Evolutionary conservation across 2,888 invertebrate genomes (phyloP).

Genomic region (Drosophila ustulata): DNA sequence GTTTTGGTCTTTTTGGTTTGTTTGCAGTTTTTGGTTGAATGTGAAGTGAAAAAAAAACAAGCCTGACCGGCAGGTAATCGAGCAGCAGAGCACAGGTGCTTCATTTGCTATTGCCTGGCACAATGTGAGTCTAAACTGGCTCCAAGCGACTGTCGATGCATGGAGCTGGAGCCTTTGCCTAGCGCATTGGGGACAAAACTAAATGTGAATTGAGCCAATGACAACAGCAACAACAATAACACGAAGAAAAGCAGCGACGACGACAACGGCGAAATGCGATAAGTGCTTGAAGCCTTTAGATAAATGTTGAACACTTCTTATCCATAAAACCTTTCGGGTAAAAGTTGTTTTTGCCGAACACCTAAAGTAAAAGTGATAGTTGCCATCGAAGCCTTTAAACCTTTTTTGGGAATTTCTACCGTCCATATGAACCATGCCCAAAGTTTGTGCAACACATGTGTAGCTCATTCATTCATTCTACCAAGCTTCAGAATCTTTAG

Average conservation of each 20-base stretch:
- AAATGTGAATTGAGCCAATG: slow-evolving; percentile 60
- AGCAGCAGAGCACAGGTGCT: slow-evolving; percentile 42
- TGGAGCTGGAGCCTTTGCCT: slow-evolving; percentile 30
- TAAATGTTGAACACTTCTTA: slow-evolving; percentile 64
- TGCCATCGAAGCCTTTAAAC: slow-evolving; percentile 41
- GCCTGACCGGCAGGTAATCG: slow-evolving; percentile 54
- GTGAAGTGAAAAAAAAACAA: slow-evolving; percentile 33
- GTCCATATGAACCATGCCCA: slow-evolving; percentile 8
- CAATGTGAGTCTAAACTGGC: slow-evolving; percentile 42
- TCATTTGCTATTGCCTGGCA: slow-evolving; percentile 42
- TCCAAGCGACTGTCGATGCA: slow-evolving; percentile 34
- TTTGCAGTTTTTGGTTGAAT: slow-evolving; percentile 24
- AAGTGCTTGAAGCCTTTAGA: slow-evolving; percentile 35
- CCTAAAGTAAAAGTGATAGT: slow-evolving; percentile 67
- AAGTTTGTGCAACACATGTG: slow-evolving; percentile 1
- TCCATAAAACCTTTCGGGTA: slow-evolving; percentile 66
- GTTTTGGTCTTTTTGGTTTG: slow-evolving; percentile 10
- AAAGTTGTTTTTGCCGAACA: slow-evolving; percentile 65
- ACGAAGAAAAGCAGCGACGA: not conserved
- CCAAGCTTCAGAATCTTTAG: too few relatives aligned
- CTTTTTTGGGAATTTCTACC: slow-evolving; percentile 14
- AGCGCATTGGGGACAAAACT: slow-evolving; percentile 58
- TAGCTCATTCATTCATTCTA: not conserved
- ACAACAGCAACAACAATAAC: slow-evolving; percentile 16
- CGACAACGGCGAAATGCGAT: slow-evolving; percentile 24